Evolutionary conservation across 2,888 invertebrate genomes (phyloP), one percentile per base, ranked within the genome.

Genomic region (Rhogogaster chlorosoma): DNA sequence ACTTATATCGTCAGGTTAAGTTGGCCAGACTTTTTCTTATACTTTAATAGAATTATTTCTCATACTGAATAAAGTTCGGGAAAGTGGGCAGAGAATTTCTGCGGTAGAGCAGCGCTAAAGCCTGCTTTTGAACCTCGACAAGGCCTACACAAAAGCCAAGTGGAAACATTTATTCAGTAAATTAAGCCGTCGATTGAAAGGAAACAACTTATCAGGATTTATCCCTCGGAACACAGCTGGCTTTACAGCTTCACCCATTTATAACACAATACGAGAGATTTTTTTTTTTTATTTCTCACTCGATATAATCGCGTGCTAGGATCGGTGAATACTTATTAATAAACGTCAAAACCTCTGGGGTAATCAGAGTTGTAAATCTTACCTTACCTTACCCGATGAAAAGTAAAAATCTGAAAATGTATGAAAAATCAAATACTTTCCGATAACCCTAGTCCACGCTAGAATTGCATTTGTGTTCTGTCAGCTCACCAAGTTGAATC

Each of bases 51-150:
- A 36, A 70, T 70, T 70, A 32, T 70, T 36, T 70, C 18, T 15
- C 0, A 36, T 36, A 9, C n/a, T 18, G 70, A 70, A 70, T 18
- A 9, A 70, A 70, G 32, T 70, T 70, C n/a, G 6, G 6, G 18
- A 70, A 70, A 70, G 36, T 70, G 36, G 70, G 7, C 26, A 49
- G 32, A 45, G 5, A n/a, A 7, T 26, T 10, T 75, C 45, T 10
- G 15, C 1, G 18, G 77, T n/a, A 45, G 4, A n/a, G 26, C 4
- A 57, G 57, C 78, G 49, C 36, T 38, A 67, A 75, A 80, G 70
- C 70, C 82, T 61, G 61, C 88, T 88, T 88, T 89, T 88, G 88
- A 89, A 88, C 87, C 84, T 88, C 86, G 86, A 87, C 22, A 75
- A 87, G 85, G 85, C 87, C 85, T 32, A 36, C 84, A 85, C 6